Conservation (phyloP, 2,113 vertebrate species). For the Triplophysa siluroides region DNA sequence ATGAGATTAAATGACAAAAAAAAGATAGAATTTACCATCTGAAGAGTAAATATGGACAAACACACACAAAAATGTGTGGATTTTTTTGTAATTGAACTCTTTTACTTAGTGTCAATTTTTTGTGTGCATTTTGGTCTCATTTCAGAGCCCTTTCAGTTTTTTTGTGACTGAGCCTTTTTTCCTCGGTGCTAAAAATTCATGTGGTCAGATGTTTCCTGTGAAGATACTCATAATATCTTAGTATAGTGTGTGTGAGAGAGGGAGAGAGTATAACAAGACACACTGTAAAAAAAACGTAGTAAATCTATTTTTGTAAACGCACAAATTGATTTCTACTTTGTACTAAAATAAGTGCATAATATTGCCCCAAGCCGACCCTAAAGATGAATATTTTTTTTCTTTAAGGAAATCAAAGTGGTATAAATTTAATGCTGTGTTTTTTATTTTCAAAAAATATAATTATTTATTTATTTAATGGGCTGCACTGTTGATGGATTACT, state of each 20-base stretch:
- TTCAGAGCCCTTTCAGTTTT: neutral
- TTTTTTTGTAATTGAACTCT: neutral
- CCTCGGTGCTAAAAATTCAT: slow-evolving; percentile 2
- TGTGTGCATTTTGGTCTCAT: neutral
- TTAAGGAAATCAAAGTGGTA: too few species aligned
- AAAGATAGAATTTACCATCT: neutral
- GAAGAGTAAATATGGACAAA: neutral
- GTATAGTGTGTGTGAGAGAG: neutral
- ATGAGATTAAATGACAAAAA: slow-evolving; percentile 16
- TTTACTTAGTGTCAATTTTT: neutral
- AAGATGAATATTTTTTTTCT: too few species aligned
- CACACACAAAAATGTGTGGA: neutral
- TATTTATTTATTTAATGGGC: too few species aligned
- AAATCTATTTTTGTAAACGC: slow-evolving; percentile 3
- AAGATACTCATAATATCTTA: slow-evolving; percentile 16
- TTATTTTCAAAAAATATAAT: too few species aligned
- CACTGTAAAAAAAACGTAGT: neutral
- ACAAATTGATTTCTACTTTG: neutral
- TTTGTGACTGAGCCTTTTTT: neutral
- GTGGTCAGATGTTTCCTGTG: slow-evolving; percentile 23
- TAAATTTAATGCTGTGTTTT: too few species aligned
- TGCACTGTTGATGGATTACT: too few species aligned
- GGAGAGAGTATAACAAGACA: neutral
- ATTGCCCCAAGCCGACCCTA: too few species aligned
- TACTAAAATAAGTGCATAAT: neutral